A percentile compares a stretch with the other conserved stretches of the same genome.
These are phyloP conservation scores for Coccyzus lansbergi DNA, from an alignment of 2,797 vertebrate genomes.

Conservation along the genomic window DNA sequence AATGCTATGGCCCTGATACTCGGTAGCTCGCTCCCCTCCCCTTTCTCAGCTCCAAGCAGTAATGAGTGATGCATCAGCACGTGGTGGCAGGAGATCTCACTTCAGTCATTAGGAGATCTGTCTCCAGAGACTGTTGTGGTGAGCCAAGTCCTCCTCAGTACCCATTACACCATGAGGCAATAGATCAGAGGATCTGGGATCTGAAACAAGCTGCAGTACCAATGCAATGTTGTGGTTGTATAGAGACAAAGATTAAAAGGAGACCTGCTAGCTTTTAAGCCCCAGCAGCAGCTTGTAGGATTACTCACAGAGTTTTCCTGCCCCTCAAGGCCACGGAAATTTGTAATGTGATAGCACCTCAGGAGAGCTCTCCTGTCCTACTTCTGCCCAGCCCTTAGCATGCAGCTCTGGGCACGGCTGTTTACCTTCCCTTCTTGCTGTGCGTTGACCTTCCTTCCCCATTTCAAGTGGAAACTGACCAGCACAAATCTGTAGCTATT, in stretches of 20 bases:
- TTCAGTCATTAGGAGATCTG: not conserved
- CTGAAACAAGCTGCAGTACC: accelerated
- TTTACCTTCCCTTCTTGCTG: not conserved
- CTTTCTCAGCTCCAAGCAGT: not conserved
- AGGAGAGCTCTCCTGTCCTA: not conserved
- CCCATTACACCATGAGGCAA: not conserved
- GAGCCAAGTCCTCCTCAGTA: not conserved
- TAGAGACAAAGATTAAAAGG: not conserved
- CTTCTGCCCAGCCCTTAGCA: not conserved
- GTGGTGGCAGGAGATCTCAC: not conserved
- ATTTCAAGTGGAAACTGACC: not conserved
- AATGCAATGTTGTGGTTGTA: not conserved
- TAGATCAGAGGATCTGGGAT: conserved; percentile 11
- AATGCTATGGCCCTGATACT: not conserved
- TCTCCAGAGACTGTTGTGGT: not conserved
- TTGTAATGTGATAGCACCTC: not conserved
- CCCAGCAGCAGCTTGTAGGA: not conserved
- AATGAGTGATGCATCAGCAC: not conserved
- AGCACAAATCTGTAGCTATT: not conserved
- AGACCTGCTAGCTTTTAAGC: not conserved
- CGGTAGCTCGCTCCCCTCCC: not conserved
- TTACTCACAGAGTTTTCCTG: not conserved
- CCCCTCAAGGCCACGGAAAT: not conserved
- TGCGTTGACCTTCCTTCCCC: not conserved
- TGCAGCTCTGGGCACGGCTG: not conserved